Evolutionary conservation across 2,888 invertebrate genomes (phyloP).

Genomic region (Leucophenga montana): DNA sequence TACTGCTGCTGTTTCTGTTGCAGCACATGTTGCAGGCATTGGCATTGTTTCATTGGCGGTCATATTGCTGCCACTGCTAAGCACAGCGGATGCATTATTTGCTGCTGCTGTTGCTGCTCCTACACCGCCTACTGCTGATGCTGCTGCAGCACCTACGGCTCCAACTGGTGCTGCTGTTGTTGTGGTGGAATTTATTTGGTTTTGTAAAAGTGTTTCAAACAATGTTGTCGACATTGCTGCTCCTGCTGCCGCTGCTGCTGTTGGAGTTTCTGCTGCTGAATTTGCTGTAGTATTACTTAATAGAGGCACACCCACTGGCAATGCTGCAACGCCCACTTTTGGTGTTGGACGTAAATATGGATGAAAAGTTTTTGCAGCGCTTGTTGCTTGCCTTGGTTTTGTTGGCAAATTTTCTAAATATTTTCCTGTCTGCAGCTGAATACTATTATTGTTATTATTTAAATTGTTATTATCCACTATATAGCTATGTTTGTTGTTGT

Average conservation of each 20-base stretch:
- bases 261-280: slow-evolving; percentile 43
- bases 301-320: slow-evolving; percentile 8
- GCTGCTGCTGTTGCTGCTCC: slow-evolving; percentile 35
- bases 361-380: slow-evolving; percentile 66
- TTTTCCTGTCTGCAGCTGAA: slow-evolving; percentile 49
- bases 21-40: slow-evolving; percentile 30
- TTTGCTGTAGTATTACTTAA: background rate
- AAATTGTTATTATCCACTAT: slow-evolving; percentile 60
- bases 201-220: slow-evolving; percentile 67
- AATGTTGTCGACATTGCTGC: slow-evolving; percentile 60
- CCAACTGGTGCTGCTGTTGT: slow-evolving; percentile 48
- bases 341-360: slow-evolving; percentile 61
- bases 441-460: slow-evolving; percentile 61
- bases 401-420: slow-evolving; percentile 55
- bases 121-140: slow-evolving; percentile 20
- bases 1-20: slow-evolving; percentile 35
- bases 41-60: slow-evolving; percentile 44
- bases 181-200: slow-evolving; percentile 69
- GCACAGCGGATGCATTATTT: slow-evolving; percentile 16
- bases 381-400: slow-evolving; percentile 45
- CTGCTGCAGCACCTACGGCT: slow-evolving; percentile 18
- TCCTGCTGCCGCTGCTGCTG: slow-evolving; percentile 44
- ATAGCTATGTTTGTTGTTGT: slow-evolving; percentile 44
- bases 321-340: slow-evolving; percentile 19
- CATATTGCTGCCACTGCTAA: slow-evolving; percentile 34